Conservation (phyloP, 1,140 invertebrate genomes). For the Lanistes nyassanus region DNA sequence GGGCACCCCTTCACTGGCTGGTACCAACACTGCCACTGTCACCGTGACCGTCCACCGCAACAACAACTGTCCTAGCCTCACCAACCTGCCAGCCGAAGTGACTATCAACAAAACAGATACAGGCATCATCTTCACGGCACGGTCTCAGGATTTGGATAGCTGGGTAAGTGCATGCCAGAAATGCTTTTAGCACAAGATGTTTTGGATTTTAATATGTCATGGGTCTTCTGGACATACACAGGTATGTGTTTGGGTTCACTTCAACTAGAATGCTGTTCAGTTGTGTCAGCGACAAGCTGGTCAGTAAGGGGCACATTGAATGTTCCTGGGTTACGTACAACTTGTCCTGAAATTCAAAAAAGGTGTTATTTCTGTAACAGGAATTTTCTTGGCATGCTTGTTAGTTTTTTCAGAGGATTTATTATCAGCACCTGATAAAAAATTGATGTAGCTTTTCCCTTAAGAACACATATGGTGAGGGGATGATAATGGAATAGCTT, state of each 20-base stretch:
- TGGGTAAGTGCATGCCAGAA: constrained; percentile 36
- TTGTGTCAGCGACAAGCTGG: too few relatives aligned
- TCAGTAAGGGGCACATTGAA: too few relatives aligned
- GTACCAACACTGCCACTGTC: constrained; percentile 75
- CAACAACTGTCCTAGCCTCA: constrained; percentile 70
- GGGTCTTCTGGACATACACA: not conserved
- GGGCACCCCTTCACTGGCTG: constrained; percentile 35
- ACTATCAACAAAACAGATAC: constrained; percentile 30
- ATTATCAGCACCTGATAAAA: too few relatives aligned
- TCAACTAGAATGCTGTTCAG: not conserved
- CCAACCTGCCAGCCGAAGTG: constrained; percentile 26
- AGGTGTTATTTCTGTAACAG: too few relatives aligned
- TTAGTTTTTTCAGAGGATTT: too few relatives aligned
- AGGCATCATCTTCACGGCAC: constrained; percentile 24
- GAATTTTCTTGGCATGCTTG: too few relatives aligned
- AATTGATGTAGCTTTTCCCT: too few relatives aligned
- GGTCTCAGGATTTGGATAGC: constrained; percentile 36
- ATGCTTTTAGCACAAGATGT: not conserved
- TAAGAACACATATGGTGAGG: too few relatives aligned
- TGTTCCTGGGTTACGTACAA: too few relatives aligned
- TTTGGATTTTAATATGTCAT: not conserved
- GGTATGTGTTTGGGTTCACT: not conserved
- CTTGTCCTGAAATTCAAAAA: too few relatives aligned
- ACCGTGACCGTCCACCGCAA: constrained; percentile 86
- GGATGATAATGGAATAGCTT: too few relatives aligned